Conservation (phyloP, 1,140 invertebrate species). For the Drosophila hydei region DNA sequence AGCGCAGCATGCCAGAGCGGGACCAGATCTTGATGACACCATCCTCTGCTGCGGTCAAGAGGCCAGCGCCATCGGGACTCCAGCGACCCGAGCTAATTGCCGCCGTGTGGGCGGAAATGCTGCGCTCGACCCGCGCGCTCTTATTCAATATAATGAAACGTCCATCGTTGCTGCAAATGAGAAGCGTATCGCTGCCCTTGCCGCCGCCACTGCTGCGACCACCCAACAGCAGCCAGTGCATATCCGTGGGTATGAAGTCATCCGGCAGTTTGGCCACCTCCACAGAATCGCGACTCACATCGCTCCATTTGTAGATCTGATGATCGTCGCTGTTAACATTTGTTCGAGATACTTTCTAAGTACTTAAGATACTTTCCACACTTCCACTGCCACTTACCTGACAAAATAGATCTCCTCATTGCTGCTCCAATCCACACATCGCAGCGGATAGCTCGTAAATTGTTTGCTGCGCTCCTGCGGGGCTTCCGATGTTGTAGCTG, state of each 20-base stretch:
- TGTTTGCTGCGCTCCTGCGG: constrained; percentile 82
- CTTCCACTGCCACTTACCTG: constrained; percentile 85
- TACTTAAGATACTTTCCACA: background rate
- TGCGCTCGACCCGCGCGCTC: constrained; percentile 96
- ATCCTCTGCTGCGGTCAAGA: constrained; percentile 98
- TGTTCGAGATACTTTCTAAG: too few relatives aligned
- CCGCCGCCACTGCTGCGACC: constrained; percentile 85
- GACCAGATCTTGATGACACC: constrained; percentile 99
- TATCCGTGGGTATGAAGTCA: constrained; percentile 94
- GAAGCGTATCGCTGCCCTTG: constrained; percentile 92
- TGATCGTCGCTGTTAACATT: constrained; percentile 92
- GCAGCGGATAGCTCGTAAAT: constrained; percentile 89
- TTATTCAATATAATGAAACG: constrained; percentile 90
- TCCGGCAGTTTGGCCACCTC: constrained; percentile 91
- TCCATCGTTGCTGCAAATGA: constrained; percentile 96
- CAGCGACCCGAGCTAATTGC: constrained; percentile 93
- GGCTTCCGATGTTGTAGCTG: constrained; percentile 42
- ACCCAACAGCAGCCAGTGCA: constrained; percentile 90
- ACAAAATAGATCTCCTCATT: constrained; percentile 96
- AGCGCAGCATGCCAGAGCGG: constrained; percentile 96
- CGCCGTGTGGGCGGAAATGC: constrained; percentile 96
- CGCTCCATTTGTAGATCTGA: constrained; percentile 94
- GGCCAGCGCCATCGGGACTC: constrained; percentile 96
- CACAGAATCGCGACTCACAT: constrained; percentile 90
- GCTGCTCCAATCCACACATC: constrained; percentile 95